A percentile compares a stretch with the other conserved stretches of the same genome.
Evolutionary conservation across 2,888 invertebrate species (phyloP).

Genomic region (Buathra laborator): DNA sequence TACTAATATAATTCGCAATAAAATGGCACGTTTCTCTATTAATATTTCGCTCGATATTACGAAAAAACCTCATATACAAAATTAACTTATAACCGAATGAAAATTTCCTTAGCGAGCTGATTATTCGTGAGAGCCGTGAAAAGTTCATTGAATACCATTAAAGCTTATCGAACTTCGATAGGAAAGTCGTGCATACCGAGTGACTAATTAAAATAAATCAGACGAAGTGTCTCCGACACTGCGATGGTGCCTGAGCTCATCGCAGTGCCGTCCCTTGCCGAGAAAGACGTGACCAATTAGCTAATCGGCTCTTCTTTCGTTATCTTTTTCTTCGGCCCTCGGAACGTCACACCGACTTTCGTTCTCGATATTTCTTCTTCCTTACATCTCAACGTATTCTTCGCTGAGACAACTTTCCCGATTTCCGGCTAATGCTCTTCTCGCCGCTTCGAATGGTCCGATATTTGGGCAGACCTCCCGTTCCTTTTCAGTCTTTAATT

Average conservation of each 20-base stretch:
- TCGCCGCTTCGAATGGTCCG: constrained; percentile 20
- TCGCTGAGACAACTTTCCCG: neutral
- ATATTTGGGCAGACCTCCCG: neutral
- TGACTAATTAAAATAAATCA: constrained; percentile 6
- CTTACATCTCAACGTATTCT: neutral
- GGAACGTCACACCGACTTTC: constrained; percentile 3
- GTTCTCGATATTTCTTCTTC: constrained; percentile 16
- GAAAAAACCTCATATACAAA: too few relatives aligned
- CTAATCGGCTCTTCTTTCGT: neutral
- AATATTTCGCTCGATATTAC: too few relatives aligned
- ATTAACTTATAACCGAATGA: neutral
- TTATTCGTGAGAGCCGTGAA: neutral
- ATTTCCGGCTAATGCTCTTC: neutral
- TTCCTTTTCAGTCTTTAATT: too few relatives aligned
- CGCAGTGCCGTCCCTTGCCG: neutral
- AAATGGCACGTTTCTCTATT: too few relatives aligned
- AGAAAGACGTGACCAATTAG: neutral
- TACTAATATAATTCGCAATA: too few relatives aligned
- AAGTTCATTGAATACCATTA: neutral
- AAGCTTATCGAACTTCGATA: neutral
- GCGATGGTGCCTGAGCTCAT: neutral
- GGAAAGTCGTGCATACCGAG: neutral
- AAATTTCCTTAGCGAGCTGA: neutral
- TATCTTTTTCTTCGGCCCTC: too few relatives aligned
- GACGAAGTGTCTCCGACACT: neutral